phyloP scores from a whole-genome alignment of 2,888 invertebrate species.

The Amphimallon solstitiale region DNA sequence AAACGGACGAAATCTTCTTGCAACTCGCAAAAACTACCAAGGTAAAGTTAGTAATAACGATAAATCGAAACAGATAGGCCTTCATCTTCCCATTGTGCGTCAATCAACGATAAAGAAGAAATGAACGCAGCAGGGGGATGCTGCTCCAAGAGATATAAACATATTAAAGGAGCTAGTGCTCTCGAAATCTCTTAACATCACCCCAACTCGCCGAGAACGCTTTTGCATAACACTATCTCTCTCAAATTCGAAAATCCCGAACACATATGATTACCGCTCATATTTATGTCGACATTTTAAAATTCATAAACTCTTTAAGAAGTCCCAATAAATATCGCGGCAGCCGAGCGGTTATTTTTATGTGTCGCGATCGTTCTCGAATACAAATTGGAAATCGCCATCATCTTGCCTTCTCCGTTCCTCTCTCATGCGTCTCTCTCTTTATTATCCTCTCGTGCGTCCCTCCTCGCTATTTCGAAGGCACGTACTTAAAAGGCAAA shows the following conservation, averaged over 20 bases:
- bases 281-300: conserved; percentile 30
- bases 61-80: conserved; percentile 1
- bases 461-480: conserved; percentile 25
- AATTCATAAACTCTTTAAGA: conserved; percentile 19
- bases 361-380: conserved; percentile 20
- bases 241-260: not conserved
- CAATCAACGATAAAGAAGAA: conserved; percentile 11
- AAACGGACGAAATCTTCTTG: too few relatives aligned
- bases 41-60: conserved; percentile 11
- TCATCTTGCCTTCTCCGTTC: too few relatives aligned
- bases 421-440: too few relatives aligned
- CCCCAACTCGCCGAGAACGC: not conserved
- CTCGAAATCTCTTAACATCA: not conserved
- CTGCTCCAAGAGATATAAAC: not conserved
- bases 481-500: conserved; percentile 38
- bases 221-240: not conserved
- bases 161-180: not conserved
- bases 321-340: conserved; percentile 17
- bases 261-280: not conserved
- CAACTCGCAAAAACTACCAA: not conserved
- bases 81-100: not conserved
- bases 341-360: conserved; percentile 9
- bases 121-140: conserved; percentile 4
- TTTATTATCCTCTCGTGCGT: too few relatives aligned
- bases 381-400: conserved; percentile 17